Conservation (phyloP, 2,888 invertebrate genomes). For the Lumbricus terrestris region DNA sequence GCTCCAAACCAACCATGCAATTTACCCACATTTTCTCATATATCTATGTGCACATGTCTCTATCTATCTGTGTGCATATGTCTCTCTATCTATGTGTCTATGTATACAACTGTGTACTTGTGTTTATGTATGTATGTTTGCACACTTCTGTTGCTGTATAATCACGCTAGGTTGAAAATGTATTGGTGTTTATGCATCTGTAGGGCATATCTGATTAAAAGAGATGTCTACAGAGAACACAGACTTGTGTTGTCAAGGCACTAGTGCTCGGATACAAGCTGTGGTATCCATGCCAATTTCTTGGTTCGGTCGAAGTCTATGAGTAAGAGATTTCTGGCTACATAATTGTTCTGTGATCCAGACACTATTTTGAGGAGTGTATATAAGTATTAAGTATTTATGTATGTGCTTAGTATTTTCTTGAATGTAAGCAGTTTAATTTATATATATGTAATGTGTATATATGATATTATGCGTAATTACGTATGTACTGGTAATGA, state of each 20-base stretch:
- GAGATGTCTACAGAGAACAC: background rate
- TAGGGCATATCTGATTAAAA: background rate
- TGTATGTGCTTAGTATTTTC: background rate
- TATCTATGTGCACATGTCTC: background rate
- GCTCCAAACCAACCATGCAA: background rate
- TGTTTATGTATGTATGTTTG: too few species aligned
- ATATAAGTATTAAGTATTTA: too few species aligned
- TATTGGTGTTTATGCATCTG: background rate
- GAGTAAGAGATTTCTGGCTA: background rate
- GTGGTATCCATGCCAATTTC: too few species aligned
- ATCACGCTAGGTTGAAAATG: too few species aligned
- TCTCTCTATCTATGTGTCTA: background rate
- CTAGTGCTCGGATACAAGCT: too few species aligned
- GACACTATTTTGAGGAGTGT: background rate
- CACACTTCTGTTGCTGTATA: background rate
- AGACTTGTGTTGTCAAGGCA: background rate
- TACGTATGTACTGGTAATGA: too few species aligned
- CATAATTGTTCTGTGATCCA: background rate
- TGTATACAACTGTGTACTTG: too few species aligned
- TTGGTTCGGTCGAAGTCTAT: too few species aligned
- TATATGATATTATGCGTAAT: too few species aligned
- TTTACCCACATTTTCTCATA: background rate
- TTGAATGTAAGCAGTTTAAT: background rate
- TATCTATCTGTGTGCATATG: background rate
- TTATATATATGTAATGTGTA: background rate